These are phyloP conservation scores for Megalonaias nervosa DNA, from an alignment of 1,140 invertebrate genomes.

Conservation along the genomic window DNA sequence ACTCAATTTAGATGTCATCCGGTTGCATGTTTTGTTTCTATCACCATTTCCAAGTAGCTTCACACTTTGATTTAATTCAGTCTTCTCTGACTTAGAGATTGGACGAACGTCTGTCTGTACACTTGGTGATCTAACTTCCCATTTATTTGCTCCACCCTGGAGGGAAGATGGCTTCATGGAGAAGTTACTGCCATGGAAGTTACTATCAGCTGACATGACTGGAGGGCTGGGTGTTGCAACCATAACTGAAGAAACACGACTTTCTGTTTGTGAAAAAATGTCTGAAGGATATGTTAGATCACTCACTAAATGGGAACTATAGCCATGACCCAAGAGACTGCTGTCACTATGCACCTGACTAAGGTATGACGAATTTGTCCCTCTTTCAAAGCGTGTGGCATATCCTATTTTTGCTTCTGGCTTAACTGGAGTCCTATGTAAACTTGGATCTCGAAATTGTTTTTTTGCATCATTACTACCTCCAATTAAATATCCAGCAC, in stretches of 20 bases:
- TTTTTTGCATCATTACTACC: slow-evolving; percentile 21
- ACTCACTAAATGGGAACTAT: slow-evolving; percentile 20
- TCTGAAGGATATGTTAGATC: slow-evolving; percentile 31
- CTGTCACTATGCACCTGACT: slow-evolving; percentile 10
- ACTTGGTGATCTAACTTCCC: background rate
- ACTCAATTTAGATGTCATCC: background rate
- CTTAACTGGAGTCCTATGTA: slow-evolving; percentile 57
- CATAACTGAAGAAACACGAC: slow-evolving; percentile 32
- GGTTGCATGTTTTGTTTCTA: slow-evolving; percentile 15
- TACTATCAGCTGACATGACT: slow-evolving; percentile 32
- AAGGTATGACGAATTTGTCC: slow-evolving; percentile 10
- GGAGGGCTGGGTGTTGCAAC: slow-evolving; percentile 32
- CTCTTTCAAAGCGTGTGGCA: slow-evolving; percentile 64
- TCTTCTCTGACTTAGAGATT: slow-evolving; percentile 49
- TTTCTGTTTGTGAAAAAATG: slow-evolving; percentile 19
- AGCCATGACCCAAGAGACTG: slow-evolving; percentile 1
- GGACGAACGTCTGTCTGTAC: slow-evolving; percentile 24
- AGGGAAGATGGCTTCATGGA: background rate
- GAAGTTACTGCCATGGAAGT: slow-evolving; percentile 3
- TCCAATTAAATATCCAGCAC: background rate
- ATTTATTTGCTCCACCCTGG: background rate
- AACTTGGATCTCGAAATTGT: slow-evolving; percentile 64
- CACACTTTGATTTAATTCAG: slow-evolving; percentile 35
- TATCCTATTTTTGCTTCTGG: slow-evolving; percentile 66
- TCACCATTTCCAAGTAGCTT: slow-evolving; percentile 26